Evolutionary conservation across 1,140 invertebrate genomes (phyloP), one percentile per base, ranked within the genome.

Genomic region (Mercenaria mercenaria): DNA sequence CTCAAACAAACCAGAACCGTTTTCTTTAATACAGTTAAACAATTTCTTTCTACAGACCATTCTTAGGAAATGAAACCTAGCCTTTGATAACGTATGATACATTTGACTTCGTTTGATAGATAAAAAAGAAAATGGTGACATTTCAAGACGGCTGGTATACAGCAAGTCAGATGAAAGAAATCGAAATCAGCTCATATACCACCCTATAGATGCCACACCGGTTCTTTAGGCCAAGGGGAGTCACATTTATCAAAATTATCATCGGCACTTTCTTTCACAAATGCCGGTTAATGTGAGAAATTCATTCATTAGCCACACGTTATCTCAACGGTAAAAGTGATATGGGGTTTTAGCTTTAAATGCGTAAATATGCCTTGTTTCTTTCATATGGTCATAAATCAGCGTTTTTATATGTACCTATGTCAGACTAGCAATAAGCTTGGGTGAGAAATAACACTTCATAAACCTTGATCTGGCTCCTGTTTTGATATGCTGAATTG

Each of bases 391-490:
- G 26, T 69, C 59, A 43, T 50, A 69, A 83, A 83, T 69, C 64
- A 43, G 20, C 39, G 39, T 47, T 79, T 83, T 47, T 69, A 64
- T 82, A 41, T 34, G 52, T 39, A 43, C 32, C 32, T 47, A 34
- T 83, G 61, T 83, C 81, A 83, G 50, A 29, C 26, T 29, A 23
- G 10, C n/a, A 69, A 41, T 83, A 67, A 32, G 18, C 23, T 15
- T 26, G 39, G 64, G 39, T 34, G 81, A 67, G 61, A 67, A 69
- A 47, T 43, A 67, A 69, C 64, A 83, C 59, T 67, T 61, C 29
- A 83, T 83, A 83, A 69, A 83, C 15, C 77, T 56, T 6, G 13
- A 52, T 32, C 77, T 59, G 77, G 77, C 77, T 80, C 77, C 77
- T 80, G 47, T 52, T 56, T 80, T 32, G 29, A 56, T 80, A 59